Percentiles rank a stretch among this genome's conserved stretches.
Conservation (phyloP, 1,140 invertebrate species). For the Meloidogyne chitwoodi region DNA sequence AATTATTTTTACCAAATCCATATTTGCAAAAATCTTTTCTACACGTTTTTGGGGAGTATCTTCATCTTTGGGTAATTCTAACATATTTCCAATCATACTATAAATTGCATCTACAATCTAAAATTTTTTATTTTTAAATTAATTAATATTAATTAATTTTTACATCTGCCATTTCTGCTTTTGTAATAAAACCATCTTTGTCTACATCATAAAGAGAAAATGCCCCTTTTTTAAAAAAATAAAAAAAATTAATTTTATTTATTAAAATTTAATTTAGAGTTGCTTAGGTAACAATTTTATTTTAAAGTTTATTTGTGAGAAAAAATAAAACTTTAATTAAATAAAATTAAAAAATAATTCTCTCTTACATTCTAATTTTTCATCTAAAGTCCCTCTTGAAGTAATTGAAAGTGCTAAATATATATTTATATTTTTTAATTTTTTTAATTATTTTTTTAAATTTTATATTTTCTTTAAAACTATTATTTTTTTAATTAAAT, state of each 20-base stretch:
- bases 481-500: no score
- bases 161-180: slow-evolving; percentile 46
- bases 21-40: slow-evolving; percentile 65
- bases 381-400: slow-evolving; percentile 60
- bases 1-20: slow-evolving; percentile 63
- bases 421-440: no score
- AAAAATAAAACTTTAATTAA: not conserved
- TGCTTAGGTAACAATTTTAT: not conserved
- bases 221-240: slow-evolving; percentile 61
- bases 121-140: not conserved
- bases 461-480: no score
- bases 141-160: not conserved
- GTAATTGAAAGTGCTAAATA: slow-evolving; percentile 60
- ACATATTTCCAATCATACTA: slow-evolving; percentile 63
- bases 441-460: no score
- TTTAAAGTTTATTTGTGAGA: not conserved
- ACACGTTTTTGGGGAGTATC: slow-evolving; percentile 65
- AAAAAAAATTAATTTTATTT: not conserved
- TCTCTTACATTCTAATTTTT: slow-evolving; percentile 61
- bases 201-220: slow-evolving; percentile 65
- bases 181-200: slow-evolving; percentile 64
- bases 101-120: slow-evolving; percentile 65
- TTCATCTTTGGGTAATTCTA: slow-evolving; percentile 64
- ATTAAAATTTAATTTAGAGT: not conserved
- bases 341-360: not conserved